phyloP scores from a whole-genome alignment of 2,113 vertebrate species.

The Nymphicus hollandicus region DNA sequence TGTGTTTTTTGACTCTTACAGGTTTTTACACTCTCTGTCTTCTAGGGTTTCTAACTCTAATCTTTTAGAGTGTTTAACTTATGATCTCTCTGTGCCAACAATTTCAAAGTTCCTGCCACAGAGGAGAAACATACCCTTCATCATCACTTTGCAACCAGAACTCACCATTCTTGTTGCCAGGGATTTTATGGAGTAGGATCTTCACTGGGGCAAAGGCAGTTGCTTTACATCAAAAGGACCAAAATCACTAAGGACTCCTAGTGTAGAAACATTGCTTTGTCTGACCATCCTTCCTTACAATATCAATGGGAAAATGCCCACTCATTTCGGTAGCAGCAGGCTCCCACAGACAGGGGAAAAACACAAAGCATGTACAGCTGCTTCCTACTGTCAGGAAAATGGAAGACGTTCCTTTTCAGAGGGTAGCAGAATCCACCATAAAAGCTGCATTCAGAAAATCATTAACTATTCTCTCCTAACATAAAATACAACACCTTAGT shows the following conservation, averaged over 20 bases:
- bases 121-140: background rate
- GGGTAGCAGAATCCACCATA: background rate
- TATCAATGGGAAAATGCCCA: background rate
- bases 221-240: background rate
- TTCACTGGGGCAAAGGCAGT: background rate
- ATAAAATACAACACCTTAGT: background rate
- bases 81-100: background rate
- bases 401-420: background rate
- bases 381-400: background rate
- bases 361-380: background rate
- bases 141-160: background rate
- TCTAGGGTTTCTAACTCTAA: background rate
- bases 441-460: background rate
- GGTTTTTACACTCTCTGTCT: background rate
- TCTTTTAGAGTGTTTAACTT: background rate
- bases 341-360: background rate
- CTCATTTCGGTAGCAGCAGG: background rate
- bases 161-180: background rate
- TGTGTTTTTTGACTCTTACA: background rate
- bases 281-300: background rate
- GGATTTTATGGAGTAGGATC: background rate
- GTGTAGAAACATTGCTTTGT: background rate
- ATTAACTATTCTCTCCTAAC: background rate
- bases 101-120: background rate
- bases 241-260: background rate